Evolutionary conservation across 2,113 vertebrate species (phyloP).

Genomic region (Oncorhynchus mykiss): DNA sequence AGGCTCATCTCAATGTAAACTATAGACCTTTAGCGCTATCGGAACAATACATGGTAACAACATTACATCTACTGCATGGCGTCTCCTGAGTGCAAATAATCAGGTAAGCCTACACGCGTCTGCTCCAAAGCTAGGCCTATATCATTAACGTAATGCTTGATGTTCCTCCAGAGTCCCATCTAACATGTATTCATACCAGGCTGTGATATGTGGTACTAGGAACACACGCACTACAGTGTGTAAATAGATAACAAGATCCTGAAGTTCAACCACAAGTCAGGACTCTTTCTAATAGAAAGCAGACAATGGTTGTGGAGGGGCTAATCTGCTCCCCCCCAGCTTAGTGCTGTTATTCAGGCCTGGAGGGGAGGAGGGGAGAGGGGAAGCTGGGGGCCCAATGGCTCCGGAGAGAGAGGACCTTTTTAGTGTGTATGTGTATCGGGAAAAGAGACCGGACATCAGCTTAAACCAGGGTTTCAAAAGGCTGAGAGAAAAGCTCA

Average conservation of each 20-base stretch:
- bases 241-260: slow-evolving; percentile 2
- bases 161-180: too few species aligned
- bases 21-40: too few species aligned
- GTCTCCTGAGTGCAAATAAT: too few species aligned
- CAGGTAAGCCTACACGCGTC: too few species aligned
- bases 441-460: neutral
- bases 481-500: neutral
- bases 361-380: neutral
- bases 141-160: too few species aligned
- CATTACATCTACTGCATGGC: too few species aligned
- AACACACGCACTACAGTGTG: neutral
- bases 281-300: neutral
- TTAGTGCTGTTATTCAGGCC: neutral
- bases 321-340: slow-evolving; percentile 10
- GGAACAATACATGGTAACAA: too few species aligned
- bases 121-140: too few species aligned
- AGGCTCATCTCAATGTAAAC: too few species aligned
- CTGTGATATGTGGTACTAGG: too few species aligned
- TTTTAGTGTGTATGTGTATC: neutral
- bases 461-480: neutral
- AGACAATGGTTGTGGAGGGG: slow-evolving; percentile 1
- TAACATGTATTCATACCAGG: too few species aligned
- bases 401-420: neutral
- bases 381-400: neutral
- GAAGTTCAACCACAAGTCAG: slow-evolving; percentile 9